These are phyloP conservation scores for Ctenopoma kingsleyae DNA, from an alignment of 2,797 vertebrate genomes.

Conservation along the genomic window DNA sequence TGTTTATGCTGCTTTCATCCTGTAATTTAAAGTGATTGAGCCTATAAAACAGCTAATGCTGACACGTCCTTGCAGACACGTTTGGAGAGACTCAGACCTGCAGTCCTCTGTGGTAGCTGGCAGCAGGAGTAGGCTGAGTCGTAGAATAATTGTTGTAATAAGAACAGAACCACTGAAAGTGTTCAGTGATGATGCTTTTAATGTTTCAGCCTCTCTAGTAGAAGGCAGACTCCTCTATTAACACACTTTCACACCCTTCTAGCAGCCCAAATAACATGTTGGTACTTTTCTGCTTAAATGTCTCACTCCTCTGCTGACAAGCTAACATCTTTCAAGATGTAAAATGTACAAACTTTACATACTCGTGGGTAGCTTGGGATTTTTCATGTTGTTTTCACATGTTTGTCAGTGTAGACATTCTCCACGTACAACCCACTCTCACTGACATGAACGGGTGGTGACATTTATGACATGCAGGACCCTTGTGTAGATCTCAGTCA, in stretches of 20 bases:
- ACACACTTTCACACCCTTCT: not conserved
- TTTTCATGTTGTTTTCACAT: not conserved
- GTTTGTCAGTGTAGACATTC: not conserved
- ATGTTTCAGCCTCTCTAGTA: too few species aligned
- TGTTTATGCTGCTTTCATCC: constrained; percentile 21
- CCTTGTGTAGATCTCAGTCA: too few species aligned
- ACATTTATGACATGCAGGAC: not conserved
- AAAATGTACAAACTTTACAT: too few species aligned
- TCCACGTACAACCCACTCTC: not conserved
- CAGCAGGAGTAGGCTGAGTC: too few species aligned
- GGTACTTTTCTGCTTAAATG: not conserved
- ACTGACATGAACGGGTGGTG: not conserved
- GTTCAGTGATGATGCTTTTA: too few species aligned
- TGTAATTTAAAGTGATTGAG: constrained; percentile 18
- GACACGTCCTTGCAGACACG: not conserved
- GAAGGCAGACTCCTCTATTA: too few species aligned
- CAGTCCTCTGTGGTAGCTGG: not conserved
- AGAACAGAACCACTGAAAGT: too few species aligned
- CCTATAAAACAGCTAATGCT: constrained; percentile 9
- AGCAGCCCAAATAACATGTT: not conserved
- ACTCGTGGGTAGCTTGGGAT: not conserved
- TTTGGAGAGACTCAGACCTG: not conserved
- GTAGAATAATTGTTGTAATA: too few species aligned
- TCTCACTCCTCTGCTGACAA: not conserved
- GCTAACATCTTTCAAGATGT: not conserved